Base-by-base conservation (phyloP, 2,113 vertebrate genomes). In the human (Homo sapiens) region DNA sequence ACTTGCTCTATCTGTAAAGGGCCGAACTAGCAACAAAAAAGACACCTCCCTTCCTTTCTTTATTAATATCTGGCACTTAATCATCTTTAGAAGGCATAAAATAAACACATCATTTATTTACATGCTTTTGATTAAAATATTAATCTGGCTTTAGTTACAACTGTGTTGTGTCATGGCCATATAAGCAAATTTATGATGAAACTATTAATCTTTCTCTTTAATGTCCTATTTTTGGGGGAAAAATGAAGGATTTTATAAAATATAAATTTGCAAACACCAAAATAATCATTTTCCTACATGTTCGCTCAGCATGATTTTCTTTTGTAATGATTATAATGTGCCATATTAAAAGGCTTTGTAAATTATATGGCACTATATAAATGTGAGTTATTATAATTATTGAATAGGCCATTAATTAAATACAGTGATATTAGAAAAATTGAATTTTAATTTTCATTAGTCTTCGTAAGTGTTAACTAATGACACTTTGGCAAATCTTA, bases 351-450 rank as follows among this genome's bases (percentile, higher is more conserved):
- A 92, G 75, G 55, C 48, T 96, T 79, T 95, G 90, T 94, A 97
- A 96, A 95, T 92, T 92, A 55, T 25, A 68, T 32, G 64, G 70
- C 79, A 81, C n/a, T 78, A 61, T 78, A 76, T 78, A 94, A 97
- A 95, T 92, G 92, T 96, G 94, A 96, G 82, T 88, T 88, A 80
- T 81, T 95, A 88, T 84, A 88, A 92, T 96, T 97, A 97, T 93
- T 95, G 90, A 80, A 92, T 50, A 96, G 66, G 72, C 38, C 55
- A 97, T 96, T 97, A 92, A 97, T 97, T 98, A 97, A 96, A 92
- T 89, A 64, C 1, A 95, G n/a, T 6, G 25, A 96, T 90, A 75
- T 90, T 90, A 96, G 90, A 97, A 97, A 98, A 93, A 94, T 92
- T 61, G 64, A 96, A 96, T 92, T 94, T 95, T 82, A 57, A 95